phyloP scores from a whole-genome alignment of 1,140 invertebrate species.

The Conopomorpha cramerella region DNA sequence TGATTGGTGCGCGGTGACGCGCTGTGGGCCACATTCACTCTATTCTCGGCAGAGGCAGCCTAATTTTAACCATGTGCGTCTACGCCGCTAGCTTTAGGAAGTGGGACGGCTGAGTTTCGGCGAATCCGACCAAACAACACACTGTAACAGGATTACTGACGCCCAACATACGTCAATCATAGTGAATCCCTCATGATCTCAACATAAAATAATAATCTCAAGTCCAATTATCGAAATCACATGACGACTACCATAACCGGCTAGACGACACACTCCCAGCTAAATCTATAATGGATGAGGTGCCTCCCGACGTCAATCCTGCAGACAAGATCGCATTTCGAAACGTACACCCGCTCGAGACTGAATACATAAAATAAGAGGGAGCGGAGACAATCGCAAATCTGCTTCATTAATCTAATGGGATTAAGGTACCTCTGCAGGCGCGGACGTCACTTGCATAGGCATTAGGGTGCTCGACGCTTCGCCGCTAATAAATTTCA shows the following conservation, averaged over 20 bases:
- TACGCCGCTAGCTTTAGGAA: slow-evolving; percentile 56
- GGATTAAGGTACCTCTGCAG: slow-evolving; percentile 18
- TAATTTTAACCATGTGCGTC: slow-evolving; percentile 60
- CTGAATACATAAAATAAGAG: slow-evolving; percentile 20
- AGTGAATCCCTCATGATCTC: too few species aligned
- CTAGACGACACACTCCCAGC: slow-evolving; percentile 28
- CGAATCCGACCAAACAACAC: slow-evolving; percentile 37
- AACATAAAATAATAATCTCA: slow-evolving; percentile 37
- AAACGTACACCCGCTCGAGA: slow-evolving; percentile 17
- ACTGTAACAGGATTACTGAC: slow-evolving; percentile 11
- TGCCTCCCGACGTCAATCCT: slow-evolving; percentile 33
- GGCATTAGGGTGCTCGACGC: too few species aligned
- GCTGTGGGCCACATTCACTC: slow-evolving; percentile 39
- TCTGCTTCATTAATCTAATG: slow-evolving; percentile 39
- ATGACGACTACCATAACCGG: slow-evolving; percentile 26
- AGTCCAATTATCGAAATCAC: slow-evolving; percentile 56
- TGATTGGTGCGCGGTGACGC: slow-evolving; percentile 33
- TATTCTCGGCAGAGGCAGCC: slow-evolving; percentile 48
- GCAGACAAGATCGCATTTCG: slow-evolving; percentile 45
- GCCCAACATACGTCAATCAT: too few species aligned
- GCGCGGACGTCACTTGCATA: slow-evolving; percentile 27
- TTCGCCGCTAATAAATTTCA: slow-evolving; percentile 44
- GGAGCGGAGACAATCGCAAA: slow-evolving; percentile 26
- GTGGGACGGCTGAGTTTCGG: slow-evolving; percentile 43
- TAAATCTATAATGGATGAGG: slow-evolving; percentile 58